These are phyloP conservation scores for Drosophila flavopinicola DNA, from an alignment of 2,888 invertebrate species.

Conservation along the genomic window DNA sequence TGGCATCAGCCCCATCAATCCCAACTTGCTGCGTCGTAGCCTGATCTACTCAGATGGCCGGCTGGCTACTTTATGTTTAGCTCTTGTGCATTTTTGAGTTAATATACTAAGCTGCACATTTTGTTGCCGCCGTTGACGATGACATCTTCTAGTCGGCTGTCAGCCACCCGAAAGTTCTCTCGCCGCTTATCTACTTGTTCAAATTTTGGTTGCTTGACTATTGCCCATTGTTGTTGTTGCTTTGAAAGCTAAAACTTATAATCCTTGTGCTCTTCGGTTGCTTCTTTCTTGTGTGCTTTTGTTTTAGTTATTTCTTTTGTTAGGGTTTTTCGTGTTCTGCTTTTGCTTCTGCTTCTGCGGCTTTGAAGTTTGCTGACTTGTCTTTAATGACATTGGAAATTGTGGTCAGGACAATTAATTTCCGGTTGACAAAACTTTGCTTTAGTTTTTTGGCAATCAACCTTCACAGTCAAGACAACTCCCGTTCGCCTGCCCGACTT, in stretches of 20 bases:
- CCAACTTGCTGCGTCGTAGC: neutral
- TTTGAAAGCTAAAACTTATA: conserved; percentile 66
- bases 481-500: conserved; percentile 3
- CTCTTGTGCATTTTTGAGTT: conserved; percentile 74
- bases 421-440: conserved; percentile 75
- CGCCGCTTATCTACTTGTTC: conserved; percentile 66
- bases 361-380: conserved; percentile 76
- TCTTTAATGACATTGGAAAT: conserved; percentile 78
- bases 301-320: conserved; percentile 52
- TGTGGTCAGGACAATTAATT: conserved; percentile 81
- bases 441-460: conserved; percentile 63
- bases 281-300: no score
- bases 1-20: conserved; percentile 4
- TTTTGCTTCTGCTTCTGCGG: conserved; percentile 18
- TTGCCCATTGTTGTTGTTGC: conserved; percentile 34
- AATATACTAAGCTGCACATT: conserved; percentile 74
- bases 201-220: conserved; percentile 44
- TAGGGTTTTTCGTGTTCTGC: conserved; percentile 22
- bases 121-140: conserved; percentile 59
- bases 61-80: conserved; percentile 57
- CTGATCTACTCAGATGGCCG: conserved; percentile 41
- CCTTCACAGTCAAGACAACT: conserved; percentile 8
- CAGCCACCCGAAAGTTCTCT: conserved; percentile 32
- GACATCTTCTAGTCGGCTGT: conserved; percentile 22
- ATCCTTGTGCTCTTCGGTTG: conserved; percentile 51